phyloP scores from a whole-genome alignment of 2,113 vertebrate genomes.

The Phylloscopus trochilus region DNA sequence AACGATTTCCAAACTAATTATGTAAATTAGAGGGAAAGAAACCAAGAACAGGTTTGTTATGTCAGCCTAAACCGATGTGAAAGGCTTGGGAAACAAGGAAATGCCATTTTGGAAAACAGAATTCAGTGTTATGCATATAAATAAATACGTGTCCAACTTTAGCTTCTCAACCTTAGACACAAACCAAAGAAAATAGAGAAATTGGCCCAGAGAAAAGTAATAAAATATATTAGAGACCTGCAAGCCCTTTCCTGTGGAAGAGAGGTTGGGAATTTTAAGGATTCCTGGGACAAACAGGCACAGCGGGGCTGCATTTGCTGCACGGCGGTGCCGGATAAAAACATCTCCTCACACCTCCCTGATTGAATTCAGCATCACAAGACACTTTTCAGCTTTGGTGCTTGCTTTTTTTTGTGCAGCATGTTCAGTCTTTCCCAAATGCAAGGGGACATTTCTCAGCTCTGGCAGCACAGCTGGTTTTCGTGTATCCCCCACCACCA shows the following conservation, averaged over 20 bases:
- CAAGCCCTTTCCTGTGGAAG: background rate
- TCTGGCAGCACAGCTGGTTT: background rate
- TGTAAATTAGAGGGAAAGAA: accelerated
- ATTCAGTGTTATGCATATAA: background rate
- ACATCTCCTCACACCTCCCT: background rate
- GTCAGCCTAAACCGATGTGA: background rate
- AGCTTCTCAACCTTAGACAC: background rate
- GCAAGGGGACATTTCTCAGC: background rate
- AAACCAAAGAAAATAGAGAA: background rate
- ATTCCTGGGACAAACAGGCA: background rate
- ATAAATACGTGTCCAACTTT: background rate
- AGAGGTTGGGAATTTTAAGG: background rate
- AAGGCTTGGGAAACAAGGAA: background rate
- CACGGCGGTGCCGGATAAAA: background rate
- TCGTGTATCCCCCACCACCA: background rate
- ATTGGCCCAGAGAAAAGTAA: background rate
- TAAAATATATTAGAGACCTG: background rate
- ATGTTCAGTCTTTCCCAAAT: background rate
- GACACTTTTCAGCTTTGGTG: background rate
- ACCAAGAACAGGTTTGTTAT: background rate
- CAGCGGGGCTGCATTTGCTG: background rate
- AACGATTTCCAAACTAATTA: background rate
- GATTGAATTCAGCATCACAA: accelerated
- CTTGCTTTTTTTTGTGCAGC: background rate
- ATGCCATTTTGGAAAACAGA: background rate